Base-by-base conservation (phyloP, 2,888 invertebrate species). In the Glyphotaelius pellucidus region DNA sequence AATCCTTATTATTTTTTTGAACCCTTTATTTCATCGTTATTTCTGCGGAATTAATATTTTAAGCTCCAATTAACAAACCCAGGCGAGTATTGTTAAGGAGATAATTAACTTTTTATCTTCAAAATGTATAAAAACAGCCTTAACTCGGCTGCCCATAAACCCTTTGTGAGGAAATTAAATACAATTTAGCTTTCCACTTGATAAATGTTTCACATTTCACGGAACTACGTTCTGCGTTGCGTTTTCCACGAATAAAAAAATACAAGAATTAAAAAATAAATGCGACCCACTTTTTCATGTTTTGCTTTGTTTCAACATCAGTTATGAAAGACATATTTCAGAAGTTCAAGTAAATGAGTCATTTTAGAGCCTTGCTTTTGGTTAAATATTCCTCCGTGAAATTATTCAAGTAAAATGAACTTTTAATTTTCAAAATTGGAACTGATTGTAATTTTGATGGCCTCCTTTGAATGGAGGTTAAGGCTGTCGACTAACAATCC, bases 81-180 rank as follows among this genome's bases (percentile, higher is more conserved):
- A 30, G 38, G 19, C 86, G 47, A 42, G 86, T 86, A 86, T 86
- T 86, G 86, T 86, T 86, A 42, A 86, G 30, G 42, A 86, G 86
- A 86, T 35, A 86, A 86, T 86, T 86, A 86, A 86, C 86, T 86
- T 86, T 86, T 86, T 86, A 86, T 86, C 86, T 86, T 30, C 86
- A 38, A 86, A 86, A 38, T 86, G 47, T 86, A 86, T 38, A 86
- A 86, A 86, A 83, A 42, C 86, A 86, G 38, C 86, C 42, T 35
- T 86, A 42, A 42, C 47, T 35, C 35, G 42, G 86, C 30, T n/a
- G 14, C 30, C 30, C 35, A 86, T 67, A 67, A 67, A 67, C 25
- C 67, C 38, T 86, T 86, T 86, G 38, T 42, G 86, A 86, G 86
- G 42, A 42, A 86, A 86, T 42, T 86, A 86, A 30, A 86, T 42